Evolutionary conservation across 2,797 vertebrate genomes (phyloP), one percentile per base, ranked within the genome.

Genomic region (Naso thynnoides): DNA sequence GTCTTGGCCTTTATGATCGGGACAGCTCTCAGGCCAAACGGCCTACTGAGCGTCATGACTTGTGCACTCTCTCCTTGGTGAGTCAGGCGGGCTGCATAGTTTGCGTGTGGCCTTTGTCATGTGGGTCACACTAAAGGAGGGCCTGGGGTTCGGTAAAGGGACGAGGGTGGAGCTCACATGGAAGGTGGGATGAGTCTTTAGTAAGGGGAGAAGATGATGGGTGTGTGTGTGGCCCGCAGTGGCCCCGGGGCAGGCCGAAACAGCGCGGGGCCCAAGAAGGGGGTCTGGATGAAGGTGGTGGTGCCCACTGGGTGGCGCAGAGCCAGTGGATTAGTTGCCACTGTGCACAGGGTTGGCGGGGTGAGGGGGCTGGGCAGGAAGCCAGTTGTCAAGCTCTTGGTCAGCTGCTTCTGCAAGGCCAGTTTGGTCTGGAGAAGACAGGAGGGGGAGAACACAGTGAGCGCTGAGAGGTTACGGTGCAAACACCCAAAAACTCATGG

Each of bases 391-490:
- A 99, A 86, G 53, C 94, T 97, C 95, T 98, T 99, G 91, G 97
- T 96, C 93, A 99, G 95, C 77, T 99, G 97, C 94, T 99, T 99
- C 94, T 99, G 98, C 92, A 99, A 93, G 86, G 97, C 97, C 95
- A 99, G 95, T 90, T 98, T 98, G 92, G 98, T 98, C 98, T 99
- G 93, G 48, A 78, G 85, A 71, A 80, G 60, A 87, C 69, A 89
- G 70, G 76, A 78, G 41, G 65, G 67, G 67, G 38, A 10, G 54
- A 86, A 83, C 70, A 85, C 72, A 80, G 33, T 47, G 69, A 85
- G 57, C 70, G 60, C 9, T 61, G 60, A 73, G 48, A 65, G 69
- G 71, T 73, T 78, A 74, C 52, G 4, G 27, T 21, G 55, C 63
- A 76, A 88, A 86, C 87, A 86, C 54, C 58, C 68, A 58, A 24